Percentiles rank a stretch among this genome's conserved stretches.
Conservation (phyloP, 2,888 invertebrate genomes). For the Gisinianus flammeolus region DNA sequence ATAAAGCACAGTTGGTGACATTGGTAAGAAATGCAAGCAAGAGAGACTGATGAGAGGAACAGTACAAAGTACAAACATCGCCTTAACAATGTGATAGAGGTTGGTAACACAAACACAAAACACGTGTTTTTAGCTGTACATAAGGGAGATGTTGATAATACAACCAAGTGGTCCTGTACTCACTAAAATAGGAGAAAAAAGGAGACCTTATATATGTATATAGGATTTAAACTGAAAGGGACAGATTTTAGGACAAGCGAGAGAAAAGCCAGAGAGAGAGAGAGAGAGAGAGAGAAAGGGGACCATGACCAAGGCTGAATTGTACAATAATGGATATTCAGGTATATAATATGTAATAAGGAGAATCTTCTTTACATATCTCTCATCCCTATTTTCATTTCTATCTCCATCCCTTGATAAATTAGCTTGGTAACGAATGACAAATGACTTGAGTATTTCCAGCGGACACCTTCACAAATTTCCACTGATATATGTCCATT, state of each 20-base stretch:
- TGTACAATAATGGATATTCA: too few species aligned
- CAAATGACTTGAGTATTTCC: constrained; percentile 55
- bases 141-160: constrained; percentile 22
- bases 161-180: background rate
- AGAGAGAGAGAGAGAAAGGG: too few species aligned
- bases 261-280: too few species aligned
- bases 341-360: background rate
- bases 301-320: too few species aligned
- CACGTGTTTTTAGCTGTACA: constrained; percentile 29
- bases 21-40: too few species aligned
- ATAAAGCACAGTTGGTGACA: too few species aligned
- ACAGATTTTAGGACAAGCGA: too few species aligned
- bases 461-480: constrained; percentile 59
- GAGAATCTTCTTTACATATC: background rate
- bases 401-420: constrained; percentile 46
- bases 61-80: too few species aligned
- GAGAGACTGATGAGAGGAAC: too few species aligned
- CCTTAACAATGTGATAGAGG: too few species aligned
- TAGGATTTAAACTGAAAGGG: background rate
- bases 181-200: too few species aligned
- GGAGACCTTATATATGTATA: constrained; percentile 1
- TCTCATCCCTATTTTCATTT: background rate
- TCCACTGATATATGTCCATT: constrained; percentile 39
- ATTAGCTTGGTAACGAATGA: constrained; percentile 55
- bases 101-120: constrained; percentile 28